Percentiles rank a stretch among this genome's conserved stretches.
phyloP scores from a whole-genome alignment of 2,113 vertebrate species.

The Megaceryle maxima region DNA sequence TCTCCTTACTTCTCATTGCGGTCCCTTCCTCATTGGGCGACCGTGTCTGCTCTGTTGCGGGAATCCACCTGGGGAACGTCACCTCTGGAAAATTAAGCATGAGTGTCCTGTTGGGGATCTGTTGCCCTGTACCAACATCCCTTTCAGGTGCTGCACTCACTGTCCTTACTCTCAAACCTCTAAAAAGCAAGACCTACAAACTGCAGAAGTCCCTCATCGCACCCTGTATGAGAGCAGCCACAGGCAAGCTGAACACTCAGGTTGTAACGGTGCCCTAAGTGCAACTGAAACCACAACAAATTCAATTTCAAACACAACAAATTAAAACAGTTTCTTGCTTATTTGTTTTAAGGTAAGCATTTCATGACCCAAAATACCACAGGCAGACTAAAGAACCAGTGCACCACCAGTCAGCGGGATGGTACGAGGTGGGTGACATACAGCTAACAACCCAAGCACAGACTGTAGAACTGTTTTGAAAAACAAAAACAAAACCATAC shows the following conservation, averaged over 20 bases:
- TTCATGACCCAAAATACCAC: background rate
- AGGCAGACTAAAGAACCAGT: background rate
- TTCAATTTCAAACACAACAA: background rate
- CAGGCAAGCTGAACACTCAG: background rate
- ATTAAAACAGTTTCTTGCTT: background rate
- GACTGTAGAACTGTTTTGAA: background rate
- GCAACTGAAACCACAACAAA: background rate
- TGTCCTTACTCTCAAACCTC: accelerated
- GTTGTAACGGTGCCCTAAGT: background rate
- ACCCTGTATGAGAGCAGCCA: background rate
- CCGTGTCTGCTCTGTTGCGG: background rate
- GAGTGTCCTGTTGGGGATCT: background rate
- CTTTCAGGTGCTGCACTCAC: background rate
- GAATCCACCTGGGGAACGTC: background rate
- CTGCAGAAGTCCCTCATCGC: background rate
- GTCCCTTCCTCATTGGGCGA: accelerated
- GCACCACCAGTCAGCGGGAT: background rate
- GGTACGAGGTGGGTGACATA: background rate
- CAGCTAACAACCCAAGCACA: background rate
- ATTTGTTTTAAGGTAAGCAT: background rate
- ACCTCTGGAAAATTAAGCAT: background rate
- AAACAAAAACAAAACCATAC: background rate
- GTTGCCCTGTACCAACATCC: accelerated
- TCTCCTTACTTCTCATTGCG: accelerated
- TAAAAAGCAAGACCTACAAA: background rate